Evolutionary conservation across 2,888 invertebrate species (phyloP).

Genomic region (Drosophila barbarae): DNA sequence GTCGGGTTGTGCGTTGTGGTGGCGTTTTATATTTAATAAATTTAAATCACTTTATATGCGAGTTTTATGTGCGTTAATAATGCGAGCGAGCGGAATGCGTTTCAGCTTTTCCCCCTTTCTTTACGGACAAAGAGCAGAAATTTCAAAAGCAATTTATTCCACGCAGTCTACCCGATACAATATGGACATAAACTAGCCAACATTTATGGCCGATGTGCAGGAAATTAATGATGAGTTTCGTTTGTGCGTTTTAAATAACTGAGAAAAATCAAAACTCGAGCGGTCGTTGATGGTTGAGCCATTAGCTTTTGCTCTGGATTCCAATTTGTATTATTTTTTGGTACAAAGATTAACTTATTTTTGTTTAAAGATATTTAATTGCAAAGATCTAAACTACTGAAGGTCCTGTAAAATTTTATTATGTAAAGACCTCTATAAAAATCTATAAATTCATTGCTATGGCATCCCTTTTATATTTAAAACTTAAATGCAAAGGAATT

Average conservation of each 20-base stretch:
- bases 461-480: neutral
- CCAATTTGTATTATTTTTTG: too few species aligned
- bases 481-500: constrained; percentile 15
- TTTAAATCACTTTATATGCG: constrained; percentile 74
- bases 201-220: constrained; percentile 22
- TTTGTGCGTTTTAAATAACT: constrained; percentile 13
- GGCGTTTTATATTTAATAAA: constrained; percentile 72
- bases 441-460: neutral
- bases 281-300: constrained; percentile 5
- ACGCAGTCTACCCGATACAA: constrained; percentile 33
- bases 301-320: neutral
- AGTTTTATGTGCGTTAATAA: constrained; percentile 74
- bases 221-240: constrained; percentile 27
- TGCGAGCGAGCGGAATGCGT: constrained; percentile 44
- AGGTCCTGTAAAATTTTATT: neutral
- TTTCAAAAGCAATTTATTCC: constrained; percentile 48
- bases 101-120: constrained; percentile 37
- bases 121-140: constrained; percentile 43
- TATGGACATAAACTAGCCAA: constrained; percentile 39
- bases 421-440: neutral
- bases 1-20: constrained; percentile 9
- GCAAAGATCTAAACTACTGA: too few species aligned
- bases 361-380: too few species aligned
- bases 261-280: neutral
- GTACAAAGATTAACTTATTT: too few species aligned